A percentile compares a stretch with the other conserved stretches of the same genome.
These are phyloP conservation scores for Stomatorhinus ivindoensis DNA, from an alignment of 2,113 vertebrate species.

Conservation along the genomic window DNA sequence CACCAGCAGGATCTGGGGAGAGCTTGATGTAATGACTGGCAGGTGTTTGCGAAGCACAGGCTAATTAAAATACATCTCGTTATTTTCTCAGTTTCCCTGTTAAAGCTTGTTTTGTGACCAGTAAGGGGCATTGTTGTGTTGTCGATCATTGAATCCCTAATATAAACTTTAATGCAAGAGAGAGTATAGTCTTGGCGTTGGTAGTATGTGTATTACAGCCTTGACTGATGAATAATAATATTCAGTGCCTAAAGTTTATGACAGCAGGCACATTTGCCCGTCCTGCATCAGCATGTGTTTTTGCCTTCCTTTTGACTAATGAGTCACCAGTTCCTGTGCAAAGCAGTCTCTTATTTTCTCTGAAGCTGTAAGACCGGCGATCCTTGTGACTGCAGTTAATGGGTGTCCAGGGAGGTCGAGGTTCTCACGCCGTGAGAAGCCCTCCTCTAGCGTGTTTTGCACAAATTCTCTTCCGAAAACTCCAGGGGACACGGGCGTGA, in stretches of 20 bases:
- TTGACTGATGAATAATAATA: background rate
- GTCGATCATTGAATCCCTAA: background rate
- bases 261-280: slow-evolving; percentile 16
- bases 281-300: slow-evolving; percentile 41
- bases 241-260: background rate
- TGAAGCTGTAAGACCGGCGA: slow-evolving; percentile 40
- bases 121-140: background rate
- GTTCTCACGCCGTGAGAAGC: slow-evolving; percentile 23
- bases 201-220: background rate
- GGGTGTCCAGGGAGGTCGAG: slow-evolving; percentile 45
- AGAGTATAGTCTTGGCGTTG: background rate
- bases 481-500: slow-evolving; percentile 38
- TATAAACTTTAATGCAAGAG: background rate
- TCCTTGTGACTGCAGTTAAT: slow-evolving; percentile 65
- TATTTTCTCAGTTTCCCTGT: background rate
- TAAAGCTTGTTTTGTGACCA: background rate
- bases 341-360: slow-evolving; percentile 48
- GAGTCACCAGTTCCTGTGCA: slow-evolving; percentile 66
- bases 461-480: background rate
- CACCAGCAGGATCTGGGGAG: background rate
- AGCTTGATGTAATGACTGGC: background rate
- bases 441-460: slow-evolving; percentile 31
- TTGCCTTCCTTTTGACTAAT: slow-evolving; percentile 64
- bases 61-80: background rate
- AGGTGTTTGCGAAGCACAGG: background rate